Evolutionary conservation across 2,888 invertebrate species (phyloP).

Genomic region (Podabrus alpinus): DNA sequence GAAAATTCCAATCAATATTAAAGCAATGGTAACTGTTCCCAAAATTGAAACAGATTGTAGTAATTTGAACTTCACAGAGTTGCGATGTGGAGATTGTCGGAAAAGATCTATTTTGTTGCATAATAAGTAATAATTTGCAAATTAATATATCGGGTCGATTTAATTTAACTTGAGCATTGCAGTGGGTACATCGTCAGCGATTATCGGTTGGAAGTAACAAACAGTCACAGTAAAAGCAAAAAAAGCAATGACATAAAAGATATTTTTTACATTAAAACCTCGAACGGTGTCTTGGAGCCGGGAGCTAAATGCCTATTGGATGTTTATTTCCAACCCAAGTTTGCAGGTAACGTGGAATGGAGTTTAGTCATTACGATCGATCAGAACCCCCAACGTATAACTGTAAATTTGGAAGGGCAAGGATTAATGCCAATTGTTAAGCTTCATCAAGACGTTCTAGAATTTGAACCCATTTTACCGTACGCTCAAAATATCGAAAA

Average conservation of each 20-base stretch:
- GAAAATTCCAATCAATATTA: constrained; percentile 62
- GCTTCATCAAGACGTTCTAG: constrained; percentile 58
- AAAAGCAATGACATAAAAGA: constrained; percentile 29
- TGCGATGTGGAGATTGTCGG: constrained; percentile 64
- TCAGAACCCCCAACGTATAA: constrained; percentile 58
- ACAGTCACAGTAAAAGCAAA: constrained; percentile 17
- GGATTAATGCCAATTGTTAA: constrained; percentile 61
- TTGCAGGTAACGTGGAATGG: constrained; percentile 53
- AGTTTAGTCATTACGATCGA: constrained; percentile 54
- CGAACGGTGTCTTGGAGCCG: constrained; percentile 58
- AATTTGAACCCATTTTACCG: constrained; percentile 67
- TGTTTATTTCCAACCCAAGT: constrained; percentile 62
- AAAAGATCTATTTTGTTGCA: constrained; percentile 59
- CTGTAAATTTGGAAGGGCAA: constrained; percentile 58
- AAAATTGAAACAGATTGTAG: constrained; percentile 56
- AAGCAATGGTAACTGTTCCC: constrained; percentile 64
- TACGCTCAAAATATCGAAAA: constrained; percentile 63
- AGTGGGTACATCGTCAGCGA: not conserved
- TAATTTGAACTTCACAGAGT: constrained; percentile 61
- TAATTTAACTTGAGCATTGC: not conserved
- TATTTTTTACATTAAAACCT: constrained; percentile 45
- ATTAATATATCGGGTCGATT: not conserved
- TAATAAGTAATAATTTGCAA: constrained; percentile 60
- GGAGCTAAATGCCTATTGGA: constrained; percentile 59
- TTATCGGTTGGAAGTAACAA: not conserved